phyloP scores from a whole-genome alignment of 2,888 invertebrate genomes.

The Cephus spinipes region DNA sequence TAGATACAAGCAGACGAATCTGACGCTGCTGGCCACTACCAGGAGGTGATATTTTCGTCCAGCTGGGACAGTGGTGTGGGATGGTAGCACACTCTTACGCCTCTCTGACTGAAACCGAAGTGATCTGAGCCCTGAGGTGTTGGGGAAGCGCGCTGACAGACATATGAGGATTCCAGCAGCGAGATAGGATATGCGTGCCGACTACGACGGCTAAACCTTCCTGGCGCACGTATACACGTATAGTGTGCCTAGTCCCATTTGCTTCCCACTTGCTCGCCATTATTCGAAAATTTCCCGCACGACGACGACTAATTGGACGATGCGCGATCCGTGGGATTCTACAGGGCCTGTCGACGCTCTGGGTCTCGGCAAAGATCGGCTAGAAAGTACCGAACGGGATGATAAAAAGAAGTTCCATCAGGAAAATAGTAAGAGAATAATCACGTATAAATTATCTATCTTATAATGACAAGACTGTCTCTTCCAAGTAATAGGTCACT shows the following conservation, averaged over 20 bases:
- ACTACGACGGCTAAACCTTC: slow-evolving; percentile 23
- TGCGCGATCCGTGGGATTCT: neutral
- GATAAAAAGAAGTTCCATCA: neutral
- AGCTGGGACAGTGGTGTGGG: slow-evolving; percentile 41
- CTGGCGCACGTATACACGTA: neutral
- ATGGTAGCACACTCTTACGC: slow-evolving; percentile 4
- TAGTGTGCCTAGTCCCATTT: neutral
- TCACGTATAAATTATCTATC: neutral
- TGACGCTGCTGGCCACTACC: slow-evolving; percentile 32
- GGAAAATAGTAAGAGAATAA: neutral
- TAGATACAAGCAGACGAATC: neutral
- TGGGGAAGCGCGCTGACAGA: slow-evolving; percentile 57
- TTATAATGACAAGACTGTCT: neutral
- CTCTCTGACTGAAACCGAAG: slow-evolving; percentile 24
- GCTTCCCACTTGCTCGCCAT: neutral
- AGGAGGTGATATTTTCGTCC: slow-evolving; percentile 52
- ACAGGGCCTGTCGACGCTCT: neutral
- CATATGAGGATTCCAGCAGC: slow-evolving; percentile 65
- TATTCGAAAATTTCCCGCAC: slow-evolving; percentile 5
- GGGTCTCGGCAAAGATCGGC: neutral
- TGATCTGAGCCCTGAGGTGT: slow-evolving; percentile 46
- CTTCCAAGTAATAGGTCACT: neutral
- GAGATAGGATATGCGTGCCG: slow-evolving; percentile 59
- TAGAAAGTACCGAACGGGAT: neutral
- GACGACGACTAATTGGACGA: slow-evolving; percentile 6